These are phyloP conservation scores for Grammomys surdaster DNA, from an alignment of 2,113 vertebrate genomes.

Conservation along the genomic window DNA sequence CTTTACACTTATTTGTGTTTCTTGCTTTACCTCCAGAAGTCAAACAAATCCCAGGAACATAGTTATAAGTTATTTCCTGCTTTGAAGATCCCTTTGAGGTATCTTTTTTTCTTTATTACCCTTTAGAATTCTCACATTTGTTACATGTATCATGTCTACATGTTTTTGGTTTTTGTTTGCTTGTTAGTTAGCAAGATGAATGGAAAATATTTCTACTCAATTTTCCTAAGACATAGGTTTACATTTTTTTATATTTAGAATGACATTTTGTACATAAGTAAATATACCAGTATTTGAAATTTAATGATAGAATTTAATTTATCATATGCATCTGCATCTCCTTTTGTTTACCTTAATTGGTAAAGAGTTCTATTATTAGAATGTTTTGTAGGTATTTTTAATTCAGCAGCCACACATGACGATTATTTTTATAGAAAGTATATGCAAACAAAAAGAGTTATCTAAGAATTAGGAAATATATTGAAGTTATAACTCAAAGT, in stretches of 20 bases:
- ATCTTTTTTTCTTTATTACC: not conserved
- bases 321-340: not conserved
- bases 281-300: not conserved
- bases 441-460: not conserved
- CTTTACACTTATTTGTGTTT: not conserved
- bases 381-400: not conserved
- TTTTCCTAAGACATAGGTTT: not conserved
- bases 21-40: not conserved
- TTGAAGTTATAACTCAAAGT: slow-evolving; percentile 8
- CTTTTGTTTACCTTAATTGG: not conserved
- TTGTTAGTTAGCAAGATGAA: not conserved
- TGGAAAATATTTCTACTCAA: not conserved
- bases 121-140: not conserved
- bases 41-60: not conserved
- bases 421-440: not conserved
- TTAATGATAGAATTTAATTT: not conserved
- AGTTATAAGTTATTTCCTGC: not conserved
- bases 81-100: not conserved
- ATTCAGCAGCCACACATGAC: not conserved
- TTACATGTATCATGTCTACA: not conserved
- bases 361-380: not conserved
- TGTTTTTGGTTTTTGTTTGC: not conserved
- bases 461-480: not conserved
- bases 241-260: not conserved
- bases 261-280: not conserved